These are phyloP conservation scores for Noctua pronuba DNA, from an alignment of 2,888 invertebrate species.

Conservation along the genomic window DNA sequence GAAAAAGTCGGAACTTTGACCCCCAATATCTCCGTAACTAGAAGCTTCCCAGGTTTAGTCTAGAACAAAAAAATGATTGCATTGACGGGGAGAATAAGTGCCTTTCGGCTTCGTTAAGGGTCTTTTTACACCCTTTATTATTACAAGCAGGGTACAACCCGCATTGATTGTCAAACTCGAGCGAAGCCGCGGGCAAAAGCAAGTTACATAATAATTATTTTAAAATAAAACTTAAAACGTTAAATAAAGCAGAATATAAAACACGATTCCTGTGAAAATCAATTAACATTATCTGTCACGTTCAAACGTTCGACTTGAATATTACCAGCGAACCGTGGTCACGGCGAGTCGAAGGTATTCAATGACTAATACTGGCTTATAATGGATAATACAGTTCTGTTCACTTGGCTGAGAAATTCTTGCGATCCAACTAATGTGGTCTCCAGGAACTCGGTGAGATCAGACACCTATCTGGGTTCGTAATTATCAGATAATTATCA, in stretches of 20 bases:
- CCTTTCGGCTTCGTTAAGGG: too few species aligned
- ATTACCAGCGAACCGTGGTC: constrained; percentile 19
- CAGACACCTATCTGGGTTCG: background rate
- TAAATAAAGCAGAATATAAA: constrained; percentile 16
- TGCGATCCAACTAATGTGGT: background rate
- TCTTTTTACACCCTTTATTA: too few species aligned
- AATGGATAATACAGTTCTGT: constrained; percentile 35
- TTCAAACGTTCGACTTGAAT: constrained; percentile 6
- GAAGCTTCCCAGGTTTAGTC: too few species aligned
- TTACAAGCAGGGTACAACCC: too few species aligned
- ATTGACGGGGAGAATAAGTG: too few species aligned
- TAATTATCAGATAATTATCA: too few species aligned
- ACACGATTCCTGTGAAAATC: constrained; percentile 5
- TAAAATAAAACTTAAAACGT: background rate
- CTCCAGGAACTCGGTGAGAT: background rate
- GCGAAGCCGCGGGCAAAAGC: too few species aligned
- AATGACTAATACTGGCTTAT: constrained; percentile 45
- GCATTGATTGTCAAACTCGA: too few species aligned
- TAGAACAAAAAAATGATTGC: too few species aligned
- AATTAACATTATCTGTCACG: constrained; percentile 44
- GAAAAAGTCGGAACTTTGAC: too few species aligned
- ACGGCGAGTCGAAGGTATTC: constrained; percentile 26
- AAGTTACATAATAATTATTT: background rate
- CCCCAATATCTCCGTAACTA: too few species aligned
- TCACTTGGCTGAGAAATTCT: background rate